Evolutionary conservation across 1,140 invertebrate species (phyloP), one percentile per base, ranked within the genome.

Genomic region (Drosophila triauraria): DNA sequence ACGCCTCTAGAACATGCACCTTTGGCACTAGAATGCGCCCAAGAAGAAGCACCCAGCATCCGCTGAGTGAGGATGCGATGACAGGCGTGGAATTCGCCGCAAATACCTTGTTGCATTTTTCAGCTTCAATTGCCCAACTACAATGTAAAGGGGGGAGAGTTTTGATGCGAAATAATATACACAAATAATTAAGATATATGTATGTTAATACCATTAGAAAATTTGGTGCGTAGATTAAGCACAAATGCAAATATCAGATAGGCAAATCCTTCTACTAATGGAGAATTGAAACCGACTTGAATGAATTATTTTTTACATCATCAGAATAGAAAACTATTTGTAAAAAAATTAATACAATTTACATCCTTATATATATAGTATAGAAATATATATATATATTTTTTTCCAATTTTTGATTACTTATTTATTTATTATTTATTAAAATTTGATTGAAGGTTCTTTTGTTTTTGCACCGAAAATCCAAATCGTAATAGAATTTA

Each of bases 11-110:
- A 63, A 75, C 74, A 84, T 84, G 82, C 67, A 80, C 67, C 78
- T 84, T 84, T 84, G 81, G 80, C 80, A 78, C 64, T 63, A 74
- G 61, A 42, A 17, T 48, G 63, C 44, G 32, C 8, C 46, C 59
- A 43, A 47, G 40, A 75, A 56, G 65, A 76, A 67, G 61, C 68
- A 38, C 53, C 35, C 53, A 69, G 69, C 68, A 69, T 62, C 57
- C 51, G 72, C 42, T 75, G 67, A 88, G 77, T 81, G 78, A 85
- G 25, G 48, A 51, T 25, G 47, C 70, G 85, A 46, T 88, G 85
- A 88, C 85, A 88, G 81, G 63, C 71, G 81, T 72, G 78, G 78
- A 79, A 90, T 90, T 87, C 67, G 47, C 65, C 48, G 58, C 65
- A 82, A 58, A 77, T 85, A 68, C 65, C 62, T 84, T 70, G 63